Evolutionary conservation across 1,140 invertebrate genomes (phyloP), one percentile per base, ranked within the genome.

Genomic region (Harpegnathos saltator): DNA sequence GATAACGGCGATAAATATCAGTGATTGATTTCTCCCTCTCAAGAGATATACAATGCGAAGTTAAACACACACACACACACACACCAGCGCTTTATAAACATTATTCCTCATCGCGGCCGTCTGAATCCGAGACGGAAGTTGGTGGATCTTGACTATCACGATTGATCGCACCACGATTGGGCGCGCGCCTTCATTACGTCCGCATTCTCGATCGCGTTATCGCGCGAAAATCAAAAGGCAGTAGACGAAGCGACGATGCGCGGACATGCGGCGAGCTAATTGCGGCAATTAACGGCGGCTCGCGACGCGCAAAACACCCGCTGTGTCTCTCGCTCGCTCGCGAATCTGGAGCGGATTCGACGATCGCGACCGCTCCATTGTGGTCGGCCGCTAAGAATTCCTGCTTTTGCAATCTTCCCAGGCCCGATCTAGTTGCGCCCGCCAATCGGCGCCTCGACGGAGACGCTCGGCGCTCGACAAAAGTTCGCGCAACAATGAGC

Each of bases 401-500:
- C 71, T 59, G 89, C 78, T 94, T 91, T 92, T 90, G 92, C 87
- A 90, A 93, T 91, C 89, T 93, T 93, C 92, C 90, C 92, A 93
- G 89, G 90, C 90, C 83, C 84, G 77, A 81, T 77, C 74, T 84
- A 85, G 84, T 78, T 85, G 87, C 83, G 83, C 65, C 75, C 86
- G 83, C 83, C 77, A 74, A 88, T 83, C 86, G 84, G 80, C 87
- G 81, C 88, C 82, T 80, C 73, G 65, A 58, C 75, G 78, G 62
- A 85, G 83, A 87, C 86, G 85, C 83, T 86, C 83, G 83, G 85
- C 86, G 85, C 83, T 86, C 83, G 86, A 88, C 87, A 84, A 88
- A 89, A 71, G 81, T 89, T 89, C 87, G 87, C 80, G 84, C 85
- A 89, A 89, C 88, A 86, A 89, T 89, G 71, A 89, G 17, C 84